Evolutionary conservation across 2,888 invertebrate genomes (phyloP).

Genomic region (Luperina nickerlii): DNA sequence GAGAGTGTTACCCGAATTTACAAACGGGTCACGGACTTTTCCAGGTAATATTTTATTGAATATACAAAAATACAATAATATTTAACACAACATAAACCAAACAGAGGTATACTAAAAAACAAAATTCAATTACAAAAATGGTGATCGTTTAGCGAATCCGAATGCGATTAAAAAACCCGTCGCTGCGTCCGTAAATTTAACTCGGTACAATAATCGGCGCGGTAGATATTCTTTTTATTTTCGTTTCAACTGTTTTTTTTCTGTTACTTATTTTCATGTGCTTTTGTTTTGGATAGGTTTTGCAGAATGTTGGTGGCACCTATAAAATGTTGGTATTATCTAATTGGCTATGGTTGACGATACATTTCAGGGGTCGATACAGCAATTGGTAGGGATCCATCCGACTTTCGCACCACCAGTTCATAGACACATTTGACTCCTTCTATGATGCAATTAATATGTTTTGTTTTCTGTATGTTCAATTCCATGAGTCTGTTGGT

Average conservation of each 20-base stretch:
- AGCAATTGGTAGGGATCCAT: background rate
- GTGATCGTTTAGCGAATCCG: constrained; percentile 72
- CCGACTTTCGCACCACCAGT: background rate
- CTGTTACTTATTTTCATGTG: constrained; percentile 33
- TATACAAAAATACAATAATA: constrained; percentile 42
- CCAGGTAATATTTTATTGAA: constrained; percentile 22
- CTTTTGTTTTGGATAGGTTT: constrained; percentile 38
- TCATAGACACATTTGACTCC: background rate
- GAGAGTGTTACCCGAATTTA: constrained; percentile 5
- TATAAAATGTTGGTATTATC: background rate
- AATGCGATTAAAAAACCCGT: constrained; percentile 71
- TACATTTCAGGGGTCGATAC: background rate
- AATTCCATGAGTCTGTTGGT: background rate
- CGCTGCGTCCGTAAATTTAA: constrained; percentile 58
- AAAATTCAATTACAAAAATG: constrained; percentile 73
- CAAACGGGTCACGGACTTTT: constrained; percentile 16
- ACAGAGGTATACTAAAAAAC: constrained; percentile 53
- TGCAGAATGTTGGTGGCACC: constrained; percentile 4
- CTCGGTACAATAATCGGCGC: constrained; percentile 57
- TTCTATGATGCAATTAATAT: background rate
- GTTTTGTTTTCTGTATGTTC: background rate
- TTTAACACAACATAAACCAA: constrained; percentile 56
- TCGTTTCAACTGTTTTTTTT: constrained; percentile 37
- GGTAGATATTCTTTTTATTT: constrained; percentile 54
- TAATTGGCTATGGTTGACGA: background rate